phyloP scores from a whole-genome alignment of 2,888 invertebrate species.

The Sialis fuliginosa region DNA sequence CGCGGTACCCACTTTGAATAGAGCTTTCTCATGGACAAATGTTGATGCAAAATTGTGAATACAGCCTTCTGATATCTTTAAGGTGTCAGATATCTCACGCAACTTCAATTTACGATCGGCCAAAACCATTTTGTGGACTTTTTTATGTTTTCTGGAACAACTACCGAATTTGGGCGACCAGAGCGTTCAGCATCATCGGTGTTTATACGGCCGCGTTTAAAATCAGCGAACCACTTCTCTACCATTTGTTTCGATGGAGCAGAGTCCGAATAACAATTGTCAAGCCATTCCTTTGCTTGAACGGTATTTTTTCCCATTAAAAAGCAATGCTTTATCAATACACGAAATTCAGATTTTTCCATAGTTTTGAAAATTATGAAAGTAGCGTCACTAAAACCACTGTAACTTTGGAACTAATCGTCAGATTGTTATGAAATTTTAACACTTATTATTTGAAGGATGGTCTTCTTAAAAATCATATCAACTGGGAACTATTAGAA shows the following conservation, averaged over 20 bases:
- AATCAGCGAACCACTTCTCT: constrained; percentile 10
- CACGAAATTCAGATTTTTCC: constrained; percentile 5
- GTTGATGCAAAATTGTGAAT: too few species aligned
- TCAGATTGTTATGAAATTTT: constrained; percentile 4
- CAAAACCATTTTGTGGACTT: constrained; percentile 5
- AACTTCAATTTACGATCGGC: constrained; percentile 7
- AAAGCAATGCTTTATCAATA: constrained; percentile 10
- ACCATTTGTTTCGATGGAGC: constrained; percentile 10
- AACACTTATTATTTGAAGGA: neutral
- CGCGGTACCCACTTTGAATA: neutral
- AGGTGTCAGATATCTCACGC: constrained; percentile 8
- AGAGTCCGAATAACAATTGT: constrained; percentile 10
- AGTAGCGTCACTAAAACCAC: constrained; percentile 6
- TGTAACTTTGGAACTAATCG: constrained; percentile 2
- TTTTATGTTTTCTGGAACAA: constrained; percentile 8
- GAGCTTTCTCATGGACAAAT: too few species aligned
- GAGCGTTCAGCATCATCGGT: constrained; percentile 7
- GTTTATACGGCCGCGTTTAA: constrained; percentile 6
- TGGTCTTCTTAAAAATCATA: neutral
- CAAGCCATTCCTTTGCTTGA: constrained; percentile 8
- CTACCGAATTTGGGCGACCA: constrained; percentile 8
- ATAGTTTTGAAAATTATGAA: constrained; percentile 9
- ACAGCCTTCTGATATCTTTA: constrained; percentile 4
- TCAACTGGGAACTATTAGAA: too few species aligned
- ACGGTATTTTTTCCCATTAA: constrained; percentile 10